Evolutionary conservation across 2,888 invertebrate species (phyloP).

Genomic region (Creontiades dilutus): DNA sequence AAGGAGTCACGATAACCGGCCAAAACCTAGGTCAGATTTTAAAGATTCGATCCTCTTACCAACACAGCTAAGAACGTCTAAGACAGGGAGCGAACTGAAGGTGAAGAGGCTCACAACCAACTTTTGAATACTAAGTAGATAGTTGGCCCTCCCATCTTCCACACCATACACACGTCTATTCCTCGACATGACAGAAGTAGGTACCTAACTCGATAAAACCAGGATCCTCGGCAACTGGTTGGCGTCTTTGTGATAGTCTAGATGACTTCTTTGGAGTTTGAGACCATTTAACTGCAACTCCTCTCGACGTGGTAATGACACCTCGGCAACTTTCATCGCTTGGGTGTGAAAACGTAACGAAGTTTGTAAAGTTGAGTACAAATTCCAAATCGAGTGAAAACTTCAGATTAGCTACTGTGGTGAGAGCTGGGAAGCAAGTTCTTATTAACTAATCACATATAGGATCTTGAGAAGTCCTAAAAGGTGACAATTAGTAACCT

Average conservation of each 20-base stretch:
- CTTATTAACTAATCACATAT: background rate
- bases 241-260: background rate
- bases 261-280: slow-evolving; percentile 29
- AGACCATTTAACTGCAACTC: slow-evolving; percentile 1
- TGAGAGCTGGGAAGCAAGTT: background rate
- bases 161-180: background rate
- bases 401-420: slow-evolving; percentile 7
- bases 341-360: slow-evolving; percentile 10
- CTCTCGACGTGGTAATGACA: background rate
- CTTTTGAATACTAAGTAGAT: slow-evolving; percentile 33
- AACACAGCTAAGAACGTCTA: too few relatives aligned
- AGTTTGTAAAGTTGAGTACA: background rate
- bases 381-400: slow-evolving; percentile 22
- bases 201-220: slow-evolving; percentile 24
- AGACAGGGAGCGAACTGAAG: too few relatives aligned
- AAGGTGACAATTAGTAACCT: too few relatives aligned
- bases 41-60: too few relatives aligned
- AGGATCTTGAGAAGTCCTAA: background rate
- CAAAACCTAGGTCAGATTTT: too few relatives aligned
- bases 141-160: background rate
- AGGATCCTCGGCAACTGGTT: background rate
- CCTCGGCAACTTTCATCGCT: background rate
- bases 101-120: background rate
- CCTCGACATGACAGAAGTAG: slow-evolving; percentile 1
- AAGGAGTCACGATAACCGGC: too few relatives aligned